Evolutionary conservation across 64 coral and sea anemone genomes (phyloP).

Genomic region (Montipora capricornis): DNA sequence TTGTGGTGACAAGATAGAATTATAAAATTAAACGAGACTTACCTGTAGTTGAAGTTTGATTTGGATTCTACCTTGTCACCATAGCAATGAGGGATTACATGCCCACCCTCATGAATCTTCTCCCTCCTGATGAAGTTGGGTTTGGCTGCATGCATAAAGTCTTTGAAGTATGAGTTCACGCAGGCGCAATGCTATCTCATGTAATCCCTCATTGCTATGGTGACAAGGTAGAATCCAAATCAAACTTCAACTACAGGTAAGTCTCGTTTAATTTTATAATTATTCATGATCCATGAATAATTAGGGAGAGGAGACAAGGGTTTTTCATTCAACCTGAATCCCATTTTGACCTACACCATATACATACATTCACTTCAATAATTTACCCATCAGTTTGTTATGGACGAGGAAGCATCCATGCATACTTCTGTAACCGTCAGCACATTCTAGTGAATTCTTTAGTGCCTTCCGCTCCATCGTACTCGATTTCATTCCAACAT

Average conservation of each 20-base stretch:
- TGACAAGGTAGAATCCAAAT: too few species aligned
- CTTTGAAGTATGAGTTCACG: background rate
- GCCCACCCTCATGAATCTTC: background rate
- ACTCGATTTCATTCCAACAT: conserved; percentile 34
- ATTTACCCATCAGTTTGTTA: conserved; percentile 41
- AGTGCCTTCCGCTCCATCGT: conserved; percentile 48
- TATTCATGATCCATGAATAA: too few species aligned
- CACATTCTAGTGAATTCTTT: conserved; percentile 9
- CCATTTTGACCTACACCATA: too few species aligned
- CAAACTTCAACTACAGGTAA: too few species aligned
- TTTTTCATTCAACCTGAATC: too few species aligned
- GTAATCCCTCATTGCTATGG: background rate
- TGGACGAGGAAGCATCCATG: conserved; percentile 35
- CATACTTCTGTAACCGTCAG: conserved; percentile 28
- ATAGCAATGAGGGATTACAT: background rate
- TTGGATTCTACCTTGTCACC: too few species aligned
- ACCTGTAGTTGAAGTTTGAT: too few species aligned
- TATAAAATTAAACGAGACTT: background rate
- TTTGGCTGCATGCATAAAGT: background rate
- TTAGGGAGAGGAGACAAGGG: too few species aligned
- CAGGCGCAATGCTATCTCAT: background rate
- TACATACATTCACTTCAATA: too few species aligned
- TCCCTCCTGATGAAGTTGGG: background rate
- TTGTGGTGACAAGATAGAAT: background rate
- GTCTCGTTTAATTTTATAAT: too few species aligned